Percentiles rank a stretch among this genome's conserved stretches.
These are phyloP conservation scores for Montipora sp. DNA, from an alignment of 64 coral and sea anemone genomes.

Conservation along the genomic window DNA sequence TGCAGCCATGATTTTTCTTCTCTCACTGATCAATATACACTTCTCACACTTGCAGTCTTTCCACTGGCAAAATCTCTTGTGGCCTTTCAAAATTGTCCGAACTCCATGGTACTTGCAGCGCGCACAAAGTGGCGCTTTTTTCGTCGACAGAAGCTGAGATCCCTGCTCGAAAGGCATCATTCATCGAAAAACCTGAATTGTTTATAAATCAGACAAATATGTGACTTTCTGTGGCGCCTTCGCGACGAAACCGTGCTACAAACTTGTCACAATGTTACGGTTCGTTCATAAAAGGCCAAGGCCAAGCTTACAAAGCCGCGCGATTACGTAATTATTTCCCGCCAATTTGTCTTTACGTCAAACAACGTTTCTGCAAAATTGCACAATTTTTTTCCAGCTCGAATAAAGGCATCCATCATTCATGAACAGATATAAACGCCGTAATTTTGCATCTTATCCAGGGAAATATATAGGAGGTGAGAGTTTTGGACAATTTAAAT, in stretches of 20 bases:
- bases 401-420: no score
- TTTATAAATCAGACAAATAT: no score
- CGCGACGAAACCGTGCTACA: neutral
- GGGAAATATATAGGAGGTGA: no score
- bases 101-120: constrained; percentile 74
- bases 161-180: constrained; percentile 10
- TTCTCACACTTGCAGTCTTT: constrained; percentile 67
- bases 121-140: constrained; percentile 67
- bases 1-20: constrained; percentile 83
- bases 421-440: no score
- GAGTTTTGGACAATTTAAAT: no score
- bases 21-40: constrained; percentile 66
- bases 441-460: no score
- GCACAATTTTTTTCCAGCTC: no score
- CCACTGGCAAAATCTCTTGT: constrained; percentile 71
- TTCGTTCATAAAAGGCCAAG: neutral
- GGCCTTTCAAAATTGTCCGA: constrained; percentile 56
- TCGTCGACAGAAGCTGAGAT: neutral
- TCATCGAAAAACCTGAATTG: neutral
- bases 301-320: neutral
- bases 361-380: no score
- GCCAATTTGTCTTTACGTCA: constrained; percentile 5
- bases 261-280: constrained; percentile 31
- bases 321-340: constrained; percentile 22
- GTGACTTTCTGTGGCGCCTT: no score